phyloP scores from a whole-genome alignment of 1,140 invertebrate genomes.

The Acromyrmex echinatior region DNA sequence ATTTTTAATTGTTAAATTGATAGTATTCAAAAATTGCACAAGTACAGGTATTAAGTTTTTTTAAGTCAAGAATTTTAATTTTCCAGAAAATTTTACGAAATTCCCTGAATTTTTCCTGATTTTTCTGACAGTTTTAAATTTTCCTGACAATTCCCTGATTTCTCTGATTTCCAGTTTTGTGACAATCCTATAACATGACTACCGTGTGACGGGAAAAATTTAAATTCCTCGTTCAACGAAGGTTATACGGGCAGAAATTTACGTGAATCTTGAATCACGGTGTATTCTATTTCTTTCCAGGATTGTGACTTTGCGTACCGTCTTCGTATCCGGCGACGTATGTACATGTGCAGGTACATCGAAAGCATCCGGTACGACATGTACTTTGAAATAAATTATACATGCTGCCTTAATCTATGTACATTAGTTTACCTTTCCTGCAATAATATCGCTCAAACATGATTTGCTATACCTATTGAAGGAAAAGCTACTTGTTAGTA shows the following conservation, averaged over 20 bases:
- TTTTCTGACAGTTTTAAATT: no score
- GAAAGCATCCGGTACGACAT: background rate
- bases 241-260: slow-evolving; percentile 15
- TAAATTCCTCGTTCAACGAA: slow-evolving; percentile 28
- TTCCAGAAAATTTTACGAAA: no score
- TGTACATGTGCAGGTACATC: background rate
- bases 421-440: background rate
- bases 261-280: slow-evolving; percentile 22
- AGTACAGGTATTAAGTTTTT: no score
- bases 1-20: no score
- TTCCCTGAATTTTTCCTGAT: no score
- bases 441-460: background rate
- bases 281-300: background rate
- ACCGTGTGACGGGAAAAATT: slow-evolving; percentile 9
- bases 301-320: background rate
- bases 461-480: background rate
- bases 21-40: no score
- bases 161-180: no score
- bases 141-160: no score
- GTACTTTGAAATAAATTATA: slow-evolving; percentile 26
- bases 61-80: no score
- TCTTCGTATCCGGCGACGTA: background rate
- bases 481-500: background rate
- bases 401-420: slow-evolving; percentile 9
- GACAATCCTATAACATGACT: background rate